These are phyloP conservation scores for Loris lydekkerianus DNA, from an alignment of 2,797 vertebrate genomes.

Conservation along the genomic window DNA sequence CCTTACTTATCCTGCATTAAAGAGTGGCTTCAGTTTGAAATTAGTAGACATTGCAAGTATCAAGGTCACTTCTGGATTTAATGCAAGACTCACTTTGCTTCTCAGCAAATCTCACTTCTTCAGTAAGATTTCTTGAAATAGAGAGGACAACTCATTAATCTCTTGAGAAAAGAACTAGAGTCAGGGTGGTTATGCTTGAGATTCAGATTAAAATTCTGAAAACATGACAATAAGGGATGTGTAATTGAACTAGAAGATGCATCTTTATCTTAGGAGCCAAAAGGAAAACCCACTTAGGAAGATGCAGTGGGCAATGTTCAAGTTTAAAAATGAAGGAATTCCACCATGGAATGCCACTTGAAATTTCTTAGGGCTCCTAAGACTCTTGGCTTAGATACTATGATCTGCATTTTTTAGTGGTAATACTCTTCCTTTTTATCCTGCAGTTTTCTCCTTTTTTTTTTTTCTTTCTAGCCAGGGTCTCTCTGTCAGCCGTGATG, in stretches of 20 bases:
- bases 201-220: slow-evolving; percentile 11
- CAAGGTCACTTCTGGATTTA: neutral
- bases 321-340: neutral
- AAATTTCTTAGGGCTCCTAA: neutral
- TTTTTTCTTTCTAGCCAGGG: too few relatives aligned
- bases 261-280: neutral
- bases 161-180: neutral
- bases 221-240: neutral
- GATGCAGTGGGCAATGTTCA: neutral
- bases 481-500: too few relatives aligned
- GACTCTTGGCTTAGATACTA: neutral
- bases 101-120: neutral
- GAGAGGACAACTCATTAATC: neutral
- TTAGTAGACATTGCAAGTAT: neutral
- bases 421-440: neutral
- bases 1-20: neutral
- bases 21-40: neutral
- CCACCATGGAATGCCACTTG: neutral
- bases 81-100: neutral
- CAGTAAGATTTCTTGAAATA: neutral
- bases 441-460: too few relatives aligned
- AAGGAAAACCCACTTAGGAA: neutral
- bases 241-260: neutral
- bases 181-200: neutral
- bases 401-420: neutral